A percentile compares a stretch with the other conserved stretches of the same genome.
Conservation (phyloP, 2,113 vertebrate genomes). For the Oceanodroma tethys region DNA sequence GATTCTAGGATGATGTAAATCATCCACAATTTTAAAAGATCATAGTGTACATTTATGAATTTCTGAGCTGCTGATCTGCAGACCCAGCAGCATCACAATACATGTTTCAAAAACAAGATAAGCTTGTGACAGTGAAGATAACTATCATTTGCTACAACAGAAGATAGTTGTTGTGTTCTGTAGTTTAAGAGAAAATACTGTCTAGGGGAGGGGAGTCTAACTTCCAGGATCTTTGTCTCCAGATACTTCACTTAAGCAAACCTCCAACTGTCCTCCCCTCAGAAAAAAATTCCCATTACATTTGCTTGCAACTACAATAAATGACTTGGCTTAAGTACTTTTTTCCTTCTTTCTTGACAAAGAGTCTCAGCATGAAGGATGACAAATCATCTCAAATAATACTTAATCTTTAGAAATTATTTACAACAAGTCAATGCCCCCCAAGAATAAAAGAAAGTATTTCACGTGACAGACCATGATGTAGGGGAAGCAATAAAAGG, state of each 20-base stretch:
- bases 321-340: not conserved
- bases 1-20: not conserved
- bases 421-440: constrained; percentile 58
- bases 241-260: not conserved
- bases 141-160: not conserved
- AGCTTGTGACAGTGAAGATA: not conserved
- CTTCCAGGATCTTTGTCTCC: not conserved
- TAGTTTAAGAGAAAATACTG: not conserved
- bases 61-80: not conserved
- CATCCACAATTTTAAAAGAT: not conserved
- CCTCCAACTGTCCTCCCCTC: not conserved
- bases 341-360: constrained; percentile 1
- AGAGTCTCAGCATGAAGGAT: constrained; percentile 6
- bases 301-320: not conserved
- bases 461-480: constrained; percentile 31
- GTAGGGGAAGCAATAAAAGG: constrained; percentile 59
- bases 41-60: not conserved
- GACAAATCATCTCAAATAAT: constrained; percentile 48
- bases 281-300: not conserved
- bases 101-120: not conserved
- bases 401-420: constrained; percentile 65
- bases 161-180: not conserved
- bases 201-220: not conserved
- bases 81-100: not conserved
- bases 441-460: constrained; percentile 52